A percentile compares a stretch with the other conserved stretches of the same genome.
Evolutionary conservation across 2,888 invertebrate species (phyloP).

Genomic region (Leptinotarsa peninsularis): DNA sequence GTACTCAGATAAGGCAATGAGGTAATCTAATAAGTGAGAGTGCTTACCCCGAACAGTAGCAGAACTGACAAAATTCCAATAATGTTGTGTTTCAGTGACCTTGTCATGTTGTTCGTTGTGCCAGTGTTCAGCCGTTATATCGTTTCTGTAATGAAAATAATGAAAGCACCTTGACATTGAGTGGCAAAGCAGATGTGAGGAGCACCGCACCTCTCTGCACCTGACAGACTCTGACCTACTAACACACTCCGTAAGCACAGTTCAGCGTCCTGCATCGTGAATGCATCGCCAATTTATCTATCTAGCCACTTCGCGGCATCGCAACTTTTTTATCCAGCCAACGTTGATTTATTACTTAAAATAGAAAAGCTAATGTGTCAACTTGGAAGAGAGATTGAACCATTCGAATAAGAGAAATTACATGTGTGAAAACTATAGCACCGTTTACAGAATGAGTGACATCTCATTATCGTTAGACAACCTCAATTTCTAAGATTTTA

Average conservation of each 20-base stretch:
- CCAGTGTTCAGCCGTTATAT: conserved; percentile 55
- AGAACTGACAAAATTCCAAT: conserved; percentile 55
- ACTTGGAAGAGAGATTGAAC: conserved; percentile 22
- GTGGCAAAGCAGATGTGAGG: conserved; percentile 43
- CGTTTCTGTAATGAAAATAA: conserved; percentile 62
- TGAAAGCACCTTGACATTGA: conserved; percentile 58
- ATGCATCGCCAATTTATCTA: conserved; percentile 47
- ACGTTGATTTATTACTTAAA: conserved; percentile 22
- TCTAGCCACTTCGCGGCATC: conserved; percentile 28
- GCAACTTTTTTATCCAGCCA: conserved; percentile 28
- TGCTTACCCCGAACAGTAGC: conserved; percentile 57
- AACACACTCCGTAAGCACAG: conserved; percentile 64
- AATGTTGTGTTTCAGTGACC: conserved; percentile 55
- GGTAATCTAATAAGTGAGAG: conserved; percentile 26
- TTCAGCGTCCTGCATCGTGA: conserved; percentile 58
- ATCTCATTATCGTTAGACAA: conserved; percentile 15
- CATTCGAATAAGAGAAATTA: conserved; percentile 22
- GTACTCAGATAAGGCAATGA: conserved; percentile 9
- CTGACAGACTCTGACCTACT: conserved; percentile 65
- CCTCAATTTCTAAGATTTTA: conserved; percentile 19
- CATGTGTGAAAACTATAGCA: conserved; percentile 22
- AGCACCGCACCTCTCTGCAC: conserved; percentile 47
- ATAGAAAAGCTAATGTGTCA: conserved; percentile 15
- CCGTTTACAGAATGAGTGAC: conserved; percentile 15
- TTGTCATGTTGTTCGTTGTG: conserved; percentile 59